Evolutionary conservation across 2,888 invertebrate genomes (phyloP).

Genomic region (Ornithoptera alexandrae): DNA sequence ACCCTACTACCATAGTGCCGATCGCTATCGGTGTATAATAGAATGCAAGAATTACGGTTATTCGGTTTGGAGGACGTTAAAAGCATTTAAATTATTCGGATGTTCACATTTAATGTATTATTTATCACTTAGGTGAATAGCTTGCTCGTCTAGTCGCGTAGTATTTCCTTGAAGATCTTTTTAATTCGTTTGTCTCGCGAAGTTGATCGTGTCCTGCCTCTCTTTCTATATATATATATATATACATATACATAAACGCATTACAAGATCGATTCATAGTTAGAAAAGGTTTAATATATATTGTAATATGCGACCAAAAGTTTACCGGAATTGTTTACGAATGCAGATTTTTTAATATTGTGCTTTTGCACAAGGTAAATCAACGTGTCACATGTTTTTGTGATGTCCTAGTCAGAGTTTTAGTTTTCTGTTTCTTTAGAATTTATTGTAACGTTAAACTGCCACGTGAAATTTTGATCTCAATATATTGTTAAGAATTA

Average conservation of each 20-base stretch:
- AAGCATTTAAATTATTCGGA: too few relatives aligned
- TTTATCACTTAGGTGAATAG: too few relatives aligned
- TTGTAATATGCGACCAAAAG: neutral
- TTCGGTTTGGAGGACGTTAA: too few relatives aligned
- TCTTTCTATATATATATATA: neutral
- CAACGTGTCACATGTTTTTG: slow-evolving; percentile 10
- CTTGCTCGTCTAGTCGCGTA: neutral
- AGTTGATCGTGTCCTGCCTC: neutral
- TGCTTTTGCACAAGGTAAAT: slow-evolving; percentile 5
- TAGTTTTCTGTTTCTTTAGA: slow-evolving; percentile 19
- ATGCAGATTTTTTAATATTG: neutral
- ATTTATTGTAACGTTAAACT: slow-evolving; percentile 28
- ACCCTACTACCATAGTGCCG: too few relatives aligned
- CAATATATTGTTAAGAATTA: slow-evolving; percentile 33
- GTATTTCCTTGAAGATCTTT: neutral
- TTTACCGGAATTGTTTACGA: slow-evolving; percentile 6
- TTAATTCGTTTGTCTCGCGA: neutral
- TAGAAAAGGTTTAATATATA: slow-evolving; percentile 12
- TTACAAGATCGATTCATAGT: slow-evolving; percentile 30
- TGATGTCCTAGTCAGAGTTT: slow-evolving; percentile 24
- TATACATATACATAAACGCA: slow-evolving; percentile 7
- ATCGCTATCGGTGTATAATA: too few relatives aligned
- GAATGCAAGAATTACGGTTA: too few relatives aligned
- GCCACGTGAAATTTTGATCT: slow-evolving; percentile 34
- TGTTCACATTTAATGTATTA: too few relatives aligned